Evolutionary conservation across 2,888 invertebrate species (phyloP), one percentile per base, ranked within the genome.

Genomic region (Apoda limacodes): DNA sequence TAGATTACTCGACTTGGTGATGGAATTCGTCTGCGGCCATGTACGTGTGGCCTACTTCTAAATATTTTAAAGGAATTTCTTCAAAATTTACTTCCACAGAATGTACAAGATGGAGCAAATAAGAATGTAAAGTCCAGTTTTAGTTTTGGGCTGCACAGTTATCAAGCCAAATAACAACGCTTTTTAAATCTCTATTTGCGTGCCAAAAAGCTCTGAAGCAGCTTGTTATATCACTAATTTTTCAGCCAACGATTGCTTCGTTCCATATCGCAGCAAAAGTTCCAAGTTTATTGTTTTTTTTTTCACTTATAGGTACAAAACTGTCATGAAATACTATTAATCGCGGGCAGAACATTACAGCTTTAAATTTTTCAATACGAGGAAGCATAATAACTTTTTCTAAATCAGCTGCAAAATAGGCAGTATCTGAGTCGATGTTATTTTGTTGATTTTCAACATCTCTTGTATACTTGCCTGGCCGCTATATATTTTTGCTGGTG

Each of bases 111-210:
- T 21, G 15, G 12, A 27, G 14, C 6, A 26, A 14, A 27, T 26
- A n/a, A n/a, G n/a, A n/a, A n/a, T n/a, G n/a, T n/a, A n/a, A n/a
- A n/a, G n/a, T n/a, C n/a, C n/a, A n/a, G n/a, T n/a, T n/a, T n/a
- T n/a, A n/a, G n/a, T n/a, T n/a, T 25, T 32, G 37, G 11, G 22
- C 17, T n/a, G 37, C 33, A 28, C 37, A 37, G 22, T 37, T 37
- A 15, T 37, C 34, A 12, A 33, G 10, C 37, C 37, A 37, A 14
- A 31, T 28, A 7, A 28, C 21, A 4, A 31, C n/a, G 12, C 31
- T 13, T 26, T 30, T 30, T 14, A 31, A 30, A 24, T 35, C 31
- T 23, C 35, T 26, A 23, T 23, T 9, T 7, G 31, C 17, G 7
- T 25, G 3, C 14, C 28, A 31, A 34, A 35, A 35, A 30, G 35